Conservation (phyloP, 2,888 invertebrate genomes). For the Hyposoter didymator region DNA sequence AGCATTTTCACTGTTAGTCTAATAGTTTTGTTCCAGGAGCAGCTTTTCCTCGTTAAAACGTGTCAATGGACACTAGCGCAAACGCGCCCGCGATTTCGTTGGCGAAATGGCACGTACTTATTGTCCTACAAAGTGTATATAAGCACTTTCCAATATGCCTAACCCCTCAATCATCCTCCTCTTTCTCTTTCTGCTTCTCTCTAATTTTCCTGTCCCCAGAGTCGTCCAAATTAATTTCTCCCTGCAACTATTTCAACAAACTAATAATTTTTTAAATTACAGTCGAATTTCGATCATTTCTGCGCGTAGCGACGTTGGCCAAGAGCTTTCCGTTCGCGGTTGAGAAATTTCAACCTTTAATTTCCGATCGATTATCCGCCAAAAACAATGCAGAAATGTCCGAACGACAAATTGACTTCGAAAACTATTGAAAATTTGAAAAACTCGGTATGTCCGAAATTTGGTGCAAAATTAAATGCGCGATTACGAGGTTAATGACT, state of each 20-base stretch:
- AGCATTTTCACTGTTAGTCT: not conserved
- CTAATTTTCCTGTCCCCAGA: not conserved
- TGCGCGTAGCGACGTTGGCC: too few relatives aligned
- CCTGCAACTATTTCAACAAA: not conserved
- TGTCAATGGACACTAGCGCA: not conserved
- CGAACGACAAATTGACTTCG: too few relatives aligned
- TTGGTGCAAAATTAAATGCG: too few relatives aligned
- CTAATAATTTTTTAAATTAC: not conserved
- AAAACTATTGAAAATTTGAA: too few relatives aligned
- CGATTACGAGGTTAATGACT: too few relatives aligned
- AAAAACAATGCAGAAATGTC: too few relatives aligned
- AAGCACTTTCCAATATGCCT: not conserved
- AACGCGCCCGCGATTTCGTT: not conserved
- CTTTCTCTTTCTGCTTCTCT: not conserved
- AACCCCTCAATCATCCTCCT: not conserved
- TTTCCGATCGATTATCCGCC: too few relatives aligned
- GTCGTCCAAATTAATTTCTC: not conserved
- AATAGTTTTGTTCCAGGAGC: not conserved
- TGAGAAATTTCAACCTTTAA: too few relatives aligned
- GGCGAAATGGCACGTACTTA: not conserved
- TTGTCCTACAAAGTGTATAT: not conserved
- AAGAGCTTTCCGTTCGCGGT: too few relatives aligned
- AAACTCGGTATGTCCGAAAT: too few relatives aligned
- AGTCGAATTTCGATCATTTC: too few relatives aligned
- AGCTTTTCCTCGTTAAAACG: not conserved